phyloP scores from a whole-genome alignment of 1,140 invertebrate genomes.

The Aphis gossypii region DNA sequence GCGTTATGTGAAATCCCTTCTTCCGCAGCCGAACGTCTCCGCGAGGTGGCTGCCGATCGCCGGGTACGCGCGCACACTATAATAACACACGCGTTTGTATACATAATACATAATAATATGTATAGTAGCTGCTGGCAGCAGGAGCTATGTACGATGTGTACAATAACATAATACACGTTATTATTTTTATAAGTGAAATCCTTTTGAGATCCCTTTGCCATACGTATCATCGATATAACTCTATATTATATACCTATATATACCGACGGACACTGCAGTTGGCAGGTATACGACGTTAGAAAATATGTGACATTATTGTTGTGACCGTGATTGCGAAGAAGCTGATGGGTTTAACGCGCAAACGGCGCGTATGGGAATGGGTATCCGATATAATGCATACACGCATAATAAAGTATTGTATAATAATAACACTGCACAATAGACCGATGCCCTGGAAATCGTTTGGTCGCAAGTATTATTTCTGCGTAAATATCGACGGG shows the following conservation, averaged over 20 bases:
- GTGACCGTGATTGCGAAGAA: conserved; percentile 39
- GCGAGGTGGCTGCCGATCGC: not conserved
- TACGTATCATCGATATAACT: too few species aligned
- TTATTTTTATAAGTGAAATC: not conserved
- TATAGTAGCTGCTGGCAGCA: not conserved
- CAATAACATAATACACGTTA: not conserved
- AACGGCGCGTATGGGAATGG: not conserved
- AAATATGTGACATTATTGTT: conserved; percentile 25
- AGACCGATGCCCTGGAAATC: not conserved
- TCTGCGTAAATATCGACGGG: conserved; percentile 32
- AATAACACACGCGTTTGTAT: too few species aligned
- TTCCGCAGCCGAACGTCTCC: not conserved
- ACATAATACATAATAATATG: not conserved
- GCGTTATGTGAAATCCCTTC: not conserved
- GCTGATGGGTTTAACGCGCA: not conserved
- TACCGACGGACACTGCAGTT: not conserved
- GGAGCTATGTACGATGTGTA: not conserved
- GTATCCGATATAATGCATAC: not conserved
- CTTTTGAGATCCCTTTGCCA: not conserved
- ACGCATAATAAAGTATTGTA: not conserved
- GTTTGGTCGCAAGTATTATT: not conserved
- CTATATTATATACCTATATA: too few species aligned
- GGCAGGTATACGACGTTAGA: not conserved
- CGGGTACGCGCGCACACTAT: not conserved
- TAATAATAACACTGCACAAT: conserved; percentile 5